These are phyloP conservation scores for Alectoris magna DNA, from an alignment of 2,797 vertebrate genomes.

Conservation along the genomic window DNA sequence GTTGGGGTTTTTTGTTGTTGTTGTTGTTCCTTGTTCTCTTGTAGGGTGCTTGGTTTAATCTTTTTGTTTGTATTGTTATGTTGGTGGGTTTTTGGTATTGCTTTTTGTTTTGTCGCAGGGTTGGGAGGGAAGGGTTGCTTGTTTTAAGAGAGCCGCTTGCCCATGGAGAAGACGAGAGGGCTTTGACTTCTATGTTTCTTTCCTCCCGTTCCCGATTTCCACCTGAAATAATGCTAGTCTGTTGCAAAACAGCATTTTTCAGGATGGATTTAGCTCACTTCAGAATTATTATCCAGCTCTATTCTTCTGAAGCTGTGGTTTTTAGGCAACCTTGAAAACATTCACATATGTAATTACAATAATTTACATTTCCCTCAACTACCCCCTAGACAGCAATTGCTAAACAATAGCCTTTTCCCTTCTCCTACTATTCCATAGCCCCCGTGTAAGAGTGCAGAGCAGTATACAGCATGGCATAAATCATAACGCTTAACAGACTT, in stretches of 20 bases:
- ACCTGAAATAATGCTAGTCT: background rate
- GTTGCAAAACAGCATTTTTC: background rate
- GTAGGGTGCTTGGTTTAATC: no score
- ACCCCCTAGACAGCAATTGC: background rate
- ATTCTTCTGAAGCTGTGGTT: background rate
- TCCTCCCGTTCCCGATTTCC: background rate
- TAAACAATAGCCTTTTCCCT: background rate
- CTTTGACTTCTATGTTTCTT: background rate
- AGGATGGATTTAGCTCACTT: background rate
- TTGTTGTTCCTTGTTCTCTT: no score
- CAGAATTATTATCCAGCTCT: background rate
- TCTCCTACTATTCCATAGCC: background rate
- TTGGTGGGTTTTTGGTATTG: no score
- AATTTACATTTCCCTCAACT: slow-evolving; percentile 25
- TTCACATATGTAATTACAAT: slow-evolving; percentile 13
- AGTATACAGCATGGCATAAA: background rate
- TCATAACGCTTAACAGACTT: background rate
- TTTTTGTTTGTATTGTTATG: no score
- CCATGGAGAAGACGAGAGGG: background rate
- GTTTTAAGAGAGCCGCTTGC: background rate
- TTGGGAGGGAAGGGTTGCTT: background rate
- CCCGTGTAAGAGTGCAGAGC: background rate
- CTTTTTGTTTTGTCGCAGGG: background rate
- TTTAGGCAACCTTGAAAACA: slow-evolving; percentile 11
- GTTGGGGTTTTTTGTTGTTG: no score